Evolutionary conservation across 2,113 vertebrate genomes (phyloP).

Genomic region (Neoarius graeffei): DNA sequence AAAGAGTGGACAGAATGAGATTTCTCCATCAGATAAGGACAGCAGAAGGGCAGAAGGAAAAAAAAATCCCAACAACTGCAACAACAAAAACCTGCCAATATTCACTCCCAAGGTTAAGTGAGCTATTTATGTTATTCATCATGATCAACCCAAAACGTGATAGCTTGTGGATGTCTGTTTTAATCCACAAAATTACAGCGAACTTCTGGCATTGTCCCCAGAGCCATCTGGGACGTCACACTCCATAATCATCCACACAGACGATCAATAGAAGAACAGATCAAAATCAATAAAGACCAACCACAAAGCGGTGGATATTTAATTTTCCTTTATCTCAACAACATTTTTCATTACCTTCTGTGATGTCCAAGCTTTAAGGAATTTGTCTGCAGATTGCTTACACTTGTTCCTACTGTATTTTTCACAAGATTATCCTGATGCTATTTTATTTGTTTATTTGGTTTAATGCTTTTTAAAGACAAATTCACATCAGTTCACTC

Average conservation of each 20-base stretch:
- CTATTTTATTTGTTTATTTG: background rate
- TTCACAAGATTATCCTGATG: background rate
- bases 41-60: background rate
- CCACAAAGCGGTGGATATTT: background rate
- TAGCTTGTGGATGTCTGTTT: slow-evolving; percentile 15
- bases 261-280: slow-evolving; percentile 8
- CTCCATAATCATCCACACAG: background rate
- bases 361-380: background rate
- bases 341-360: background rate
- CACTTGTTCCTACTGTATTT: background rate
- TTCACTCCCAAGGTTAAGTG: background rate
- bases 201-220: background rate
- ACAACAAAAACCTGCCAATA: background rate
- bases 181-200: background rate
- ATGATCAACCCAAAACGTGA: background rate
- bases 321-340: background rate
- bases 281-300: background rate
- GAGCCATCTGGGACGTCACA: slow-evolving; percentile 14
- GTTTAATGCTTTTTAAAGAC: background rate
- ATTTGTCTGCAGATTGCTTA: background rate
- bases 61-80: too few species aligned
- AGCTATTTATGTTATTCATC: slow-evolving; percentile 14
- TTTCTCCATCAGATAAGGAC: background rate
- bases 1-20: slow-evolving; percentile 8
- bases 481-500: background rate